Conservation (phyloP, 2,113 vertebrate species). For the Chaetops frenatus region DNA sequence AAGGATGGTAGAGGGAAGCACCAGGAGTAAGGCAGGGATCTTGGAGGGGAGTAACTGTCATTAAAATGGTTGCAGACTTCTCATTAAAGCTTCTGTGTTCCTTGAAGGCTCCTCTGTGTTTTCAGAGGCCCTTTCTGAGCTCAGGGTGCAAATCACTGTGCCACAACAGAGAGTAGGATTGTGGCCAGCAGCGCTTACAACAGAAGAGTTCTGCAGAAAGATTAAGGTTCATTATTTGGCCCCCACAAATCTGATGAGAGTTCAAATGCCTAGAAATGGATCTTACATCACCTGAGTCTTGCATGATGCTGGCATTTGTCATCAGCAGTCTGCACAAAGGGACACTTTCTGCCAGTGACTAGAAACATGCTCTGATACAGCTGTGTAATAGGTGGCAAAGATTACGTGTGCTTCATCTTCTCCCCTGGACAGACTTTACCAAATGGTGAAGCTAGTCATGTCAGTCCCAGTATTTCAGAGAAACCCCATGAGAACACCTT, state of each 20-base stretch:
- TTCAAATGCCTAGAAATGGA: background rate
- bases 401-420: background rate
- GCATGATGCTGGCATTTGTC: fast-evolving
- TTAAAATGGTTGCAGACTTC: background rate
- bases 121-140: background rate
- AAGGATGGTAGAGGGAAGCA: background rate
- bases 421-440: background rate
- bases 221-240: background rate
- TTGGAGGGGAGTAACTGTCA: background rate
- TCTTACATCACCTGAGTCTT: background rate
- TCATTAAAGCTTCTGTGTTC: background rate
- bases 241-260: background rate
- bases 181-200: fast-evolving
- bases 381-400: background rate
- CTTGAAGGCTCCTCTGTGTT: background rate
- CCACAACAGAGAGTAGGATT: background rate
- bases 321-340: background rate
- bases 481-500: background rate
- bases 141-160: background rate
- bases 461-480: background rate
- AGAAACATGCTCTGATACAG: background rate
- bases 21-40: background rate
- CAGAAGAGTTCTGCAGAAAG: background rate
- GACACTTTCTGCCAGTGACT: background rate
- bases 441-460: background rate